These are phyloP conservation scores for Perca schrenkii DNA, from an alignment of 2,113 vertebrate species.

Conservation along the genomic window DNA sequence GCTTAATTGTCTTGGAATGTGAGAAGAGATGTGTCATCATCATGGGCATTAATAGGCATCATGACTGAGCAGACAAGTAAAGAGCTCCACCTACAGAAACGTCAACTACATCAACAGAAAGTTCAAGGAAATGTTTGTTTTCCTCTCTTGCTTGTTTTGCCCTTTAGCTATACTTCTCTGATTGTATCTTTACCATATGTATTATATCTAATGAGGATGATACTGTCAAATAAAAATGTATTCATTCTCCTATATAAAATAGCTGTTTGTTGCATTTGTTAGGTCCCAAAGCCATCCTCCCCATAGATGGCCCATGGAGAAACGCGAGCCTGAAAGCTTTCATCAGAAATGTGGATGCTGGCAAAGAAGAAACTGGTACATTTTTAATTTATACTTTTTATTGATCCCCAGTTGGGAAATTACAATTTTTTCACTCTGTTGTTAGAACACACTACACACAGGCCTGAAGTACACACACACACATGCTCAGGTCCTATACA, in stretches of 20 bases:
- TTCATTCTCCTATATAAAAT: not conserved
- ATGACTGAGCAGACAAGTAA: slow-evolving; percentile 27
- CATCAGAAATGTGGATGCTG: slow-evolving; percentile 78
- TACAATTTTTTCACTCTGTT: no score
- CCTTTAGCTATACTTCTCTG: not conserved
- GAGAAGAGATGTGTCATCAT: slow-evolving; percentile 35
- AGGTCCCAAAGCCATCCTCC: slow-evolving; percentile 78
- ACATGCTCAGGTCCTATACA: no score
- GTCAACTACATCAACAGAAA: slow-evolving; percentile 19
- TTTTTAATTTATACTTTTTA: no score
- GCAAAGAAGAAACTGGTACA: slow-evolving; percentile 78
- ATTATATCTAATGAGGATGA: not conserved
- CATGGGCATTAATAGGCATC: not conserved
- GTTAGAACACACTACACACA: no score
- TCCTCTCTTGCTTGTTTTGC: not conserved
- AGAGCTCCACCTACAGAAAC: slow-evolving; percentile 53
- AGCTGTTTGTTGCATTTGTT: not conserved
- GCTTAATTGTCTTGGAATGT: slow-evolving; percentile 10
- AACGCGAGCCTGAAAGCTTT: slow-evolving; percentile 79
- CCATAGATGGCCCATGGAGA: slow-evolving; percentile 80
- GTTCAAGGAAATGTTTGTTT: slow-evolving; percentile 3
- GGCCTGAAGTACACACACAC: no score
- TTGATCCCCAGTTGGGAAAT: no score
- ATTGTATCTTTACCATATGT: not conserved
- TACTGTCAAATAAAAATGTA: not conserved